phyloP scores from a whole-genome alignment of 2,113 vertebrate species.

The Sprattus sprattus region DNA sequence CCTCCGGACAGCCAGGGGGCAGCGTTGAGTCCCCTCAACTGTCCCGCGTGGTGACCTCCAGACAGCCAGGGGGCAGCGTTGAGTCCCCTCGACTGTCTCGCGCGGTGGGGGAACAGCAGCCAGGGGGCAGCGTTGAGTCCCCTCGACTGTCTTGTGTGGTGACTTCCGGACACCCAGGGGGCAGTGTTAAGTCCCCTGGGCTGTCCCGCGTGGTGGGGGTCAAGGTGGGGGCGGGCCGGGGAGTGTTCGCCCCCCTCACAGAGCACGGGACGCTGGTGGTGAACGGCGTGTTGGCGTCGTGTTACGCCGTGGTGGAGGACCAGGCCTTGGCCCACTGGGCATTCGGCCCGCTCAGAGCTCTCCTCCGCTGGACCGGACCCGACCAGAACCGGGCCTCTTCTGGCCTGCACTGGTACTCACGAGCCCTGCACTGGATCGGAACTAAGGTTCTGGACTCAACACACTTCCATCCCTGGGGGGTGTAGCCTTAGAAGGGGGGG shows the following conservation, averaged over 20 bases:
- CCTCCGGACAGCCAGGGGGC: conserved; percentile 26
- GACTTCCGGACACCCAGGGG: conserved; percentile 29
- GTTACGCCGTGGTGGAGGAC: conserved; percentile 82
- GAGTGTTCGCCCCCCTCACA: conserved; percentile 84
- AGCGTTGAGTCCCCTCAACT: too few relatives aligned
- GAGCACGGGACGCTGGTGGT: conserved; percentile 84
- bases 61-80: conserved; percentile 1
- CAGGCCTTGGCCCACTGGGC: conserved; percentile 84
- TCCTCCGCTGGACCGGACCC: conserved; percentile 72
- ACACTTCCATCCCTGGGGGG: conserved; percentile 75
- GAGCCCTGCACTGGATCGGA: conserved; percentile 80
- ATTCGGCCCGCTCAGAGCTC: conserved; percentile 81
- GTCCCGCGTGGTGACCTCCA: conserved; percentile 45
- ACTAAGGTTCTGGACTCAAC: conserved; percentile 72
- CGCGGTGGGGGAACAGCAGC: conserved; percentile 29
- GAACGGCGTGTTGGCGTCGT: conserved; percentile 82
- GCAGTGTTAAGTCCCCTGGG: conserved; percentile 15
- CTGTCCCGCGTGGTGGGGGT: conserved; percentile 74
- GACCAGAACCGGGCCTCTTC: conserved; percentile 59
- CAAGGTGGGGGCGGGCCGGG: conserved; percentile 59
- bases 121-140: not conserved
- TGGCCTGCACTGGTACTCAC: conserved; percentile 88
- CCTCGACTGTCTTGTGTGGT: too few relatives aligned
- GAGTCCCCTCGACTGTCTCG: too few relatives aligned
- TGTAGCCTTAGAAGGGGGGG: not conserved